Base-by-base conservation (phyloP, 2,797 vertebrate genomes). In the Mormyrus proboscirostris region DNA sequence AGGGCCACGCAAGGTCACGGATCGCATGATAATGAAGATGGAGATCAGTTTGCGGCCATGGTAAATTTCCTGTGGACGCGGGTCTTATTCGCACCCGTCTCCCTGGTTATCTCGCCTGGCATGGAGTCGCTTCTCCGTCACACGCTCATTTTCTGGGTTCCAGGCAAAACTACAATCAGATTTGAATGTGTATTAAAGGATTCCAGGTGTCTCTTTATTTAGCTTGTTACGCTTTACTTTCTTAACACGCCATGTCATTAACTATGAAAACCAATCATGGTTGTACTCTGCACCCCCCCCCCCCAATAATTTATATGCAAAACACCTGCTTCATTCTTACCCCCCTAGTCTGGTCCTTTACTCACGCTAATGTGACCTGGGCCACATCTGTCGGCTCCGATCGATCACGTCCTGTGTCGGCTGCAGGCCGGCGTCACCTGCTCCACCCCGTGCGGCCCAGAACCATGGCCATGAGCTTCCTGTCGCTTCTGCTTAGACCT, bases 151-250 rank as follows among this genome's bases (percentile, higher is more conserved):
- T 73, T 73, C 29, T 73, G 8, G 29, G 9, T 73, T 73, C 65
- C 29, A 79, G 73, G 73, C 6, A 79, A 69, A 79, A 79, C 73
- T 16, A 44, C 73, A 86, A 25, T 86, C 22, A 86, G 50, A 57
- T 57, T 86, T 38, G 33, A 86, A 86, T 86, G 25, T 55, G 29
- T 55, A 55, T 86, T 57, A 55, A 86, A 86, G 29, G 84, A 38
- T 57, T 55, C 85, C 85, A 86, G 85, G 49, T 57, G 85, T 57
- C 85, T 86, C 85, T 86, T 55, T 86, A 55, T 86, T 86, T 86
- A 86, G 51, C 84, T 22, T 16, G 47, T 57, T 57, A 50, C 51
- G 22, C 49, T 33, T 55, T 38, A n/a, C 85, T 14, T 41, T n/a
- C 73, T 59, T 51, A 51, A 59, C 19, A 83, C 16, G 53, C 88